Base-by-base conservation (phyloP, 1,140 invertebrate genomes). In the Colletes latitarsis region DNA sequence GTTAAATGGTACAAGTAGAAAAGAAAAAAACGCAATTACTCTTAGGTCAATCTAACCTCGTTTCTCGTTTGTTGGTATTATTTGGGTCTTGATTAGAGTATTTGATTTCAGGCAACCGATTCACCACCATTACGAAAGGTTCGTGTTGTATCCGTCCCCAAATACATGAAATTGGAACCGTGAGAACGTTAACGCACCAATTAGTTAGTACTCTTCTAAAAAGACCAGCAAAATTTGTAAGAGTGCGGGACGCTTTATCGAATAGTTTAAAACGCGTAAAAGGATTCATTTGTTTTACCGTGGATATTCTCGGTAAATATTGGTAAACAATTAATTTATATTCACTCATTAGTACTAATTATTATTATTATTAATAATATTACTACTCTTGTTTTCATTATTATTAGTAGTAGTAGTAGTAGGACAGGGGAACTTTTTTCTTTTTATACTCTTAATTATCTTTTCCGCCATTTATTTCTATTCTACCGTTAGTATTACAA, bases 61-160 rank as follows among this genome's bases (percentile, higher is more conserved):
- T 30, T 30, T 30, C 30, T 30, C 30, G 30, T 30, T 30, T 2
- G 30, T 30, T 30, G 30, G 30, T 30, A 30, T 30, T 30, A 2
- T 30, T 30, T 2, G 30, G 30, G 30, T 30, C 30, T 30, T 30
- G 30, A 30, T 30, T 30, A 2, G 30, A 30, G 30, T 30, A 30
- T 30, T 46, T 41, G 14, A 70, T 46, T 73, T 66, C 74, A 41
- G 70, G 17, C 57, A 60, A 80, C 64, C 30, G 14, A 67, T 75
- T 63, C 53, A 62, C 74, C 66, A 80, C 67, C 67, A 41, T 55
- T 80, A 41, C 88, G 82, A 82, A 89, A 88, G 90, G 87, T 89
- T 93, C 90, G 90, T 90, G 89, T 90, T 90, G 90, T 91, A 93
- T 93, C 92, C 92, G 92, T 93, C 92, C 92, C 92, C 89, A 86